Evolutionary conservation across 1,140 invertebrate genomes (phyloP).

Genomic region (Drosophila bipectinata): DNA sequence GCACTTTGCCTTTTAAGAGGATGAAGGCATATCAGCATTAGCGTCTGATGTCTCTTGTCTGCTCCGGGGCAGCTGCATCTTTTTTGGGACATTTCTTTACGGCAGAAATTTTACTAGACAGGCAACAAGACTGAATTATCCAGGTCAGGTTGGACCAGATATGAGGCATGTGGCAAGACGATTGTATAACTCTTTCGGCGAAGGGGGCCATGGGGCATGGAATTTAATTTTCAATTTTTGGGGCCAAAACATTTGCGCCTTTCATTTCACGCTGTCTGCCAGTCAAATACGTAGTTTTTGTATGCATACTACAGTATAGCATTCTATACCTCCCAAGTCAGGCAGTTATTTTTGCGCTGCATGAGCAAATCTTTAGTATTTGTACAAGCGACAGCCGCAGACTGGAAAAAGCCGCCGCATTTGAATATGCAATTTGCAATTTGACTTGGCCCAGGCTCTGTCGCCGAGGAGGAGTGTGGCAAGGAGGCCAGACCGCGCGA

Average conservation of each 20-base stretch:
- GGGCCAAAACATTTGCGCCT: slow-evolving; percentile 66
- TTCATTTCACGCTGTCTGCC: slow-evolving; percentile 50
- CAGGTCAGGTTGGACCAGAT: slow-evolving; percentile 75
- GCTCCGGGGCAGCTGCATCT: slow-evolving; percentile 30
- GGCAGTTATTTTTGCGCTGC: slow-evolving; percentile 77
- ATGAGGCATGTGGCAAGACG: slow-evolving; percentile 60
- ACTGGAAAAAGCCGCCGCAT: slow-evolving; percentile 78
- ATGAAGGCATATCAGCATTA: slow-evolving; percentile 79
- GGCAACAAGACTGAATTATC: slow-evolving; percentile 37
- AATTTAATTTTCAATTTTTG: slow-evolving; percentile 76
- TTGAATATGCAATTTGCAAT: slow-evolving; percentile 82
- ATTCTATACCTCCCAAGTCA: slow-evolving; percentile 35
- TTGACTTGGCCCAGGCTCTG: slow-evolving; percentile 63
- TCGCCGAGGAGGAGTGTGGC: slow-evolving; percentile 17
- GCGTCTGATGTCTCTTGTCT: slow-evolving; percentile 60
- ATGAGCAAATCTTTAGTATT: slow-evolving; percentile 79
- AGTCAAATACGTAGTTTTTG: slow-evolving; percentile 24
- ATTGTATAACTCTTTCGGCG: slow-evolving; percentile 51
- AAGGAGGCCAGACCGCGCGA: slow-evolving; percentile 52
- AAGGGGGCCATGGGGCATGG: slow-evolving; percentile 5
- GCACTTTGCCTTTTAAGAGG: slow-evolving; percentile 67
- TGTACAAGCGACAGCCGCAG: slow-evolving; percentile 75
- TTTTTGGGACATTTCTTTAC: slow-evolving; percentile 53
- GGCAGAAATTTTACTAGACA: slow-evolving; percentile 38
- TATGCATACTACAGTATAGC: slow-evolving; percentile 11